A percentile compares a stretch with the other conserved stretches of the same genome.
phyloP scores from a whole-genome alignment of 2,888 invertebrate species.

The Caenorhabditis panamensis region DNA sequence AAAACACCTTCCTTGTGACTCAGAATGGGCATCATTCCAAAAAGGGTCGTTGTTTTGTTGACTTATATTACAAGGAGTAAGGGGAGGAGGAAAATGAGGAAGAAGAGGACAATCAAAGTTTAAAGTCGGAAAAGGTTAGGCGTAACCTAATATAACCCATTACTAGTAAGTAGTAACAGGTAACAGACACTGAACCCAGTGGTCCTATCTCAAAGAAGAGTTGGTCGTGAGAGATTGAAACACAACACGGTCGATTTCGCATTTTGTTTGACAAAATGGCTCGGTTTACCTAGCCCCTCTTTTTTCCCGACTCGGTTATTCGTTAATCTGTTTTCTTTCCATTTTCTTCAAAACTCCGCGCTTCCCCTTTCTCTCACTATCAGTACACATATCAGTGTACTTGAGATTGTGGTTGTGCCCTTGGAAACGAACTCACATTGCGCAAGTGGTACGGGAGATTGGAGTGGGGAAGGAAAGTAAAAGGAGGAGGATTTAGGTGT shows the following conservation, averaged over 20 bases:
- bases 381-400: constrained; percentile 60
- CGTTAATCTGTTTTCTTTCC: constrained; percentile 48
- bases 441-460: constrained; percentile 8
- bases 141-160: constrained; percentile 13
- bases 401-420: constrained; percentile 39
- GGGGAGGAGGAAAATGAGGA: no score
- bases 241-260: constrained; percentile 17
- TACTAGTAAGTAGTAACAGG: neutral
- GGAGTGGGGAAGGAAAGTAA: neutral
- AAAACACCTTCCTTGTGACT: neutral
- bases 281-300: constrained; percentile 37
- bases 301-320: neutral
- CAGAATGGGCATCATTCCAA: constrained; percentile 7
- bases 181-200: neutral
- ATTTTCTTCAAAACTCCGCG: constrained; percentile 4
- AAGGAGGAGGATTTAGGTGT: constrained; percentile 19
- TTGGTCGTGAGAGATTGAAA: neutral
- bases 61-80: no score
- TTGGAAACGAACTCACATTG: constrained; percentile 34
- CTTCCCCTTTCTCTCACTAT: constrained; percentile 16
- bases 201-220: neutral
- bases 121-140: neutral
- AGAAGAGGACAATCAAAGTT: neutral
- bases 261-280: constrained; percentile 44
- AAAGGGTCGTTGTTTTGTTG: neutral